A percentile compares a stretch with the other conserved stretches of the same genome.
Conservation (phyloP, 2,888 invertebrate genomes). For the Argynnis bischoffii region DNA sequence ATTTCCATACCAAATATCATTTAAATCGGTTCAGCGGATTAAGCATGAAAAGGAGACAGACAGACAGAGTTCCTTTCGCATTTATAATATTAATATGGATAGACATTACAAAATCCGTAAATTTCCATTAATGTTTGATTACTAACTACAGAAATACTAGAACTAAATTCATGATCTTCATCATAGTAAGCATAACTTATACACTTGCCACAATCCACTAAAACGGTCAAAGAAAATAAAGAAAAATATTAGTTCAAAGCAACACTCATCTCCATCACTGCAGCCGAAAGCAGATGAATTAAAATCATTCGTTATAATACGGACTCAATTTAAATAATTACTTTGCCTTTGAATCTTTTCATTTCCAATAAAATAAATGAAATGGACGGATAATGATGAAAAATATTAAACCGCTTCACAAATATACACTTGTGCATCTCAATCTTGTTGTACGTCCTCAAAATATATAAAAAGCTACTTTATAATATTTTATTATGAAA, state of each 20-base stretch:
- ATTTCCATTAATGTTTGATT: too few species aligned
- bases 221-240: neutral
- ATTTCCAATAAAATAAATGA: slow-evolving; percentile 21
- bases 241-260: slow-evolving; percentile 4
- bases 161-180: too few species aligned
- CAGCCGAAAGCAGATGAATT: slow-evolving; percentile 4
- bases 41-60: too few species aligned
- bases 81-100: too few species aligned
- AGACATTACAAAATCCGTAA: too few species aligned
- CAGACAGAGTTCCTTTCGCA: too few species aligned
- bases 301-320: slow-evolving; percentile 19
- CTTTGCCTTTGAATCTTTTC: slow-evolving; percentile 19
- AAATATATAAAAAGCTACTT: slow-evolving; percentile 1
- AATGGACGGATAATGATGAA: slow-evolving; percentile 8
- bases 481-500: slow-evolving; percentile 8
- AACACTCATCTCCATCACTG: slow-evolving; percentile 8
- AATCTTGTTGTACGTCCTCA: neutral
- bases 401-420: slow-evolving; percentile 2
- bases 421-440: neutral
- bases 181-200: too few species aligned
- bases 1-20: too few species aligned
- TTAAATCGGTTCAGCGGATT: too few species aligned
- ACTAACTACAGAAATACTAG: too few species aligned
- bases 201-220: neutral
- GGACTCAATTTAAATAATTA: slow-evolving; percentile 20